Evolutionary conservation across 2,113 vertebrate genomes (phyloP).

Genomic region (Cervus canadensis): DNA sequence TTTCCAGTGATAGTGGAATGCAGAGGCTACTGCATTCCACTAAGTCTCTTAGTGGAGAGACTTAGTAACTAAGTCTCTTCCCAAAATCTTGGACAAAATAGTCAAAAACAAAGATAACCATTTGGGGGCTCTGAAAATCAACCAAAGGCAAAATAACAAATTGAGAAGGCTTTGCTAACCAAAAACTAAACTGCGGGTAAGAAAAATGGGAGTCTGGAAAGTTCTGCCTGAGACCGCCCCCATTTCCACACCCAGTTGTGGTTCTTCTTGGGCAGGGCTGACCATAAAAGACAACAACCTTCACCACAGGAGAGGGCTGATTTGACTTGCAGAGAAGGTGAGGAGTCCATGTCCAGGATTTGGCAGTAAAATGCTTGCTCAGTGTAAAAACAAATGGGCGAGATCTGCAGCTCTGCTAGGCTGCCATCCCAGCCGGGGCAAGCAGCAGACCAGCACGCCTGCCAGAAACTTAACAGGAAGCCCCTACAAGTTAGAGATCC

Average conservation of each 20-base stretch:
- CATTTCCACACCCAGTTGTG: fast-evolving
- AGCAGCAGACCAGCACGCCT: neutral
- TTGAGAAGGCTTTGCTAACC: neutral
- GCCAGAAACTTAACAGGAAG: neutral
- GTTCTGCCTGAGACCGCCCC: neutral
- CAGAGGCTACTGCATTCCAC: neutral
- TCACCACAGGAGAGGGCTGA: neutral
- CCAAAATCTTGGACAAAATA: neutral
- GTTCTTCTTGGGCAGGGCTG: neutral
- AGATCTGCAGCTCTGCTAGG: neutral
- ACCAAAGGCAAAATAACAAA: neutral
- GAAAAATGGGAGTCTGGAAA: neutral
- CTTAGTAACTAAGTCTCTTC: neutral
- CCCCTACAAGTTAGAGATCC: neutral
- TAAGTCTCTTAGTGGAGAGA: neutral
- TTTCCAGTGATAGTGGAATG: neutral
- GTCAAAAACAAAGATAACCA: neutral
- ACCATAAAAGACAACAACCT: neutral
- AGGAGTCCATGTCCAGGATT: fast-evolving
- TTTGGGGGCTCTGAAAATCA: neutral
- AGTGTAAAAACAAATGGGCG: neutral
- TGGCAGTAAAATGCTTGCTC: neutral
- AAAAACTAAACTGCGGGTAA: neutral
- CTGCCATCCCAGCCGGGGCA: neutral
- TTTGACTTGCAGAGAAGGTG: neutral